Conservation (phyloP, 1,140 invertebrate genomes). For the Drosophila takahashii region DNA sequence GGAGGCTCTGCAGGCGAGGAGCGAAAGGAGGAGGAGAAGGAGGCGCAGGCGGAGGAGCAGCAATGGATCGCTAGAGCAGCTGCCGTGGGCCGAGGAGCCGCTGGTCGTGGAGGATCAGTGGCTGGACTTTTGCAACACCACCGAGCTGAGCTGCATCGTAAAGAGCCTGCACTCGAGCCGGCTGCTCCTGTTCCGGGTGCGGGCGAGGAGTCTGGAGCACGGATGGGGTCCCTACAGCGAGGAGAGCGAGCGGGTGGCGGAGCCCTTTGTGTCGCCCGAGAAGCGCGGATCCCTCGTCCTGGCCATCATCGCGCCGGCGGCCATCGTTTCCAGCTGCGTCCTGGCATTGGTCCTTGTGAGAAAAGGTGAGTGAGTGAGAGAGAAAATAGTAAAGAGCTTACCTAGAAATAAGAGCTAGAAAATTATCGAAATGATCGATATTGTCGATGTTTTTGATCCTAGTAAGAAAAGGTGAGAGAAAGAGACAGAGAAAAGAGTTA, state of each 20-base stretch:
- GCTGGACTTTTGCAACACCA: conserved; percentile 92
- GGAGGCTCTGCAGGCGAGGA: conserved; percentile 85
- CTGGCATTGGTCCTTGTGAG: conserved; percentile 85
- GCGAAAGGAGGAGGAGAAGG: conserved; percentile 4
- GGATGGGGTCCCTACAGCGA: conserved; percentile 91
- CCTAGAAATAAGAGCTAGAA: no score
- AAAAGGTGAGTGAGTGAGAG: conserved; percentile 39
- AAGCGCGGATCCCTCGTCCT: conserved; percentile 85
- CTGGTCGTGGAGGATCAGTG: conserved; percentile 87
- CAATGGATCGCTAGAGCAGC: conserved; percentile 12
- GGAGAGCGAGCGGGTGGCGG: conserved; percentile 86
- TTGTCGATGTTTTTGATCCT: no score
- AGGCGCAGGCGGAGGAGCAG: conserved; percentile 27
- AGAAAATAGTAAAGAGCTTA: no score
- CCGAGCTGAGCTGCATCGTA: conserved; percentile 92
- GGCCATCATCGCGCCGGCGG: conserved; percentile 86
- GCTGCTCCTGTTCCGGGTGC: conserved; percentile 89
- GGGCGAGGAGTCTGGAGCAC: conserved; percentile 90
- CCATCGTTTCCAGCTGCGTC: conserved; percentile 84
- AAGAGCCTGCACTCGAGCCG: conserved; percentile 88
- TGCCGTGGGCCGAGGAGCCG: conserved; percentile 73
- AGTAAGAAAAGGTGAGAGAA: no score
- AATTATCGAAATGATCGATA: no score
- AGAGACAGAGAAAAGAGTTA: no score
- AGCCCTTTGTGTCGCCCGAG: conserved; percentile 75